Evolutionary conservation across 2,113 vertebrate genomes (phyloP), one percentile per base, ranked within the genome.

Genomic region (Rana temporaria): DNA sequence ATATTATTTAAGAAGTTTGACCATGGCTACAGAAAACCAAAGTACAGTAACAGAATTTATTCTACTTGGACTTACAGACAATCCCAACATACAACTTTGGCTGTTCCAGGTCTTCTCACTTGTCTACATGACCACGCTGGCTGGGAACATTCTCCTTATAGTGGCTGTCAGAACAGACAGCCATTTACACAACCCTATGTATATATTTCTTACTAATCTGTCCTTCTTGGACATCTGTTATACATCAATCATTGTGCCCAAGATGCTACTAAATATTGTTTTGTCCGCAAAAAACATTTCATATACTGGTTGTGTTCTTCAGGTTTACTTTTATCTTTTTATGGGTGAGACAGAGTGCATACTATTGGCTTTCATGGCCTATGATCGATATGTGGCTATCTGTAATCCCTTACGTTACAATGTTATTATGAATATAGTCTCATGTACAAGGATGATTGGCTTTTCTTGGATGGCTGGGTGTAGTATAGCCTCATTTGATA

Each of bases 361-460:
- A 8, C 26, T 78, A 4, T 64, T 78, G 42, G 52, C 62, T 4
- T 64, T 52, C 7, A 89, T 88, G 87, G 80, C 83, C 24, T 88
- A 60, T 12, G 87, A 88, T 62, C 74, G 62, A 9, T 42, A 42
- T 42, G 38, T 42, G 1, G 38, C 38, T 42, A 42, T 42, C 38
- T 42, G 38, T 9, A 34, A 77, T 2, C 86, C 84, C 20, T 4
- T 85, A 60, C 75, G 64, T 32, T 76, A 76, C 22, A 76, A 24
- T 12, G 0, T 42, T 19, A 76, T 76, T n/a, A 76, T 76, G 73
- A 63, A 62, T 57, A 17, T n/a, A 3, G 7, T 7, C 11, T 19
- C 32, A 3, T 76, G 73, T 63, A 4, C 38, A 6, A 12, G 34
- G 73, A 76, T 76, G 73, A 48, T 62, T 19, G 15, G 26, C 14